Evolutionary conservation across 2,113 vertebrate genomes (phyloP), one percentile per base, ranked within the genome.

Genomic region (Speoplatyrhinus poulsoni): DNA sequence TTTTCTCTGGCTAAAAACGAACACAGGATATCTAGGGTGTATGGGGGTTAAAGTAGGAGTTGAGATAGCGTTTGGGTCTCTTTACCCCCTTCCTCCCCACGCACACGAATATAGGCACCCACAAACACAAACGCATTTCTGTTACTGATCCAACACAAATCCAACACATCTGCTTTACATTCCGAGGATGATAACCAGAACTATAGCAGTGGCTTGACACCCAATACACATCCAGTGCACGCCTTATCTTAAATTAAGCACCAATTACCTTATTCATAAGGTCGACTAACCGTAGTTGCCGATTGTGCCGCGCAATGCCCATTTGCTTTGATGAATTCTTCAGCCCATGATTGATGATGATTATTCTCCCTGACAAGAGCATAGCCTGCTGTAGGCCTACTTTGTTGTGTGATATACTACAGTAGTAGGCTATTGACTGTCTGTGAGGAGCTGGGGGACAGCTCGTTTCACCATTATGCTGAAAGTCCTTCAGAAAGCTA

Each of bases 81-180:
- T 76, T 82, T 79, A 54, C 76, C 60, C 61, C 63, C 58, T 68
- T n/a, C 64, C 17, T 15, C 66, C 11, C 6, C 73, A 65, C 60
- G 46, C 70, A 48, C 75, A 46, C 26, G 58, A 41, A 56, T 60
- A 46, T 60, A 56, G 69, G 62, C 61, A 12, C 46, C 33, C 62
- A 58, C 62, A 76, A 60, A 46, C 62, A 58, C 62, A 76, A 60
- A 72, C 77, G 63, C 73, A 67, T 67, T 76, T 55, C 12, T 70
- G 77, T 68, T 75, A 73, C 70, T 60, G 75, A 73, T 76, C 47
- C 81, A 41, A 8, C 67, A n/a, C 55, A 73, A 82, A 86, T 86
- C 87, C 76, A 12, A 13, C 82, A 87, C 90, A 91, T 90, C 90
- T 91, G 90, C 79, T 86, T 12, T 76, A 70, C 82, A 89, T 89